Percentiles rank a stretch among this genome's conserved stretches.
phyloP scores from a whole-genome alignment of 2,797 vertebrate species.

The Oreortyx pictus region DNA sequence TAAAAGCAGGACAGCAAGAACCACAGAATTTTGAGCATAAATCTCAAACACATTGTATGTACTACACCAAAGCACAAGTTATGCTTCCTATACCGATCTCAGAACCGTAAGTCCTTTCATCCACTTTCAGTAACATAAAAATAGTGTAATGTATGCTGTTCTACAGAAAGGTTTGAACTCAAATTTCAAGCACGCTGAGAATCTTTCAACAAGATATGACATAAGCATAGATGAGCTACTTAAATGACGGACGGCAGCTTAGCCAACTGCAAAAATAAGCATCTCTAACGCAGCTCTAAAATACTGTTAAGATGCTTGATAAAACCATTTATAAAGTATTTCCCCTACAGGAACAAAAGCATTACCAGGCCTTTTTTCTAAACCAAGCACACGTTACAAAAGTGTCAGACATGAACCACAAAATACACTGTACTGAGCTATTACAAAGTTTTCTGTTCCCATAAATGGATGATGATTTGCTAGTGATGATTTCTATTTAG shows the following conservation, averaged over 20 bases:
- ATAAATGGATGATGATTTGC: neutral
- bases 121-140: neutral
- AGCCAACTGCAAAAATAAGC: neutral
- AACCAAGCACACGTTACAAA: neutral
- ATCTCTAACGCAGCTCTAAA: neutral
- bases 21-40: neutral
- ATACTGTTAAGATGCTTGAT: neutral
- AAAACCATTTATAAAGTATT: neutral
- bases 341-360: neutral
- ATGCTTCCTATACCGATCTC: neutral
- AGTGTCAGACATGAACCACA: neutral
- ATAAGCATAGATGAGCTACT: neutral
- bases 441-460: neutral
- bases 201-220: neutral
- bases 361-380: neutral
- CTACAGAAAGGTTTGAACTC: neutral
- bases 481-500: neutral
- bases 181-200: neutral
- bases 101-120: neutral
- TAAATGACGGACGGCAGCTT: neutral
- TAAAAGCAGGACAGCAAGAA: slow-evolving; percentile 5
- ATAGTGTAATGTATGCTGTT: neutral
- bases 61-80: neutral
- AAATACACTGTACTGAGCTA: neutral
- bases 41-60: neutral